phyloP scores from a whole-genome alignment of 2,113 vertebrate genomes.

The Peromyscus leucopus region DNA sequence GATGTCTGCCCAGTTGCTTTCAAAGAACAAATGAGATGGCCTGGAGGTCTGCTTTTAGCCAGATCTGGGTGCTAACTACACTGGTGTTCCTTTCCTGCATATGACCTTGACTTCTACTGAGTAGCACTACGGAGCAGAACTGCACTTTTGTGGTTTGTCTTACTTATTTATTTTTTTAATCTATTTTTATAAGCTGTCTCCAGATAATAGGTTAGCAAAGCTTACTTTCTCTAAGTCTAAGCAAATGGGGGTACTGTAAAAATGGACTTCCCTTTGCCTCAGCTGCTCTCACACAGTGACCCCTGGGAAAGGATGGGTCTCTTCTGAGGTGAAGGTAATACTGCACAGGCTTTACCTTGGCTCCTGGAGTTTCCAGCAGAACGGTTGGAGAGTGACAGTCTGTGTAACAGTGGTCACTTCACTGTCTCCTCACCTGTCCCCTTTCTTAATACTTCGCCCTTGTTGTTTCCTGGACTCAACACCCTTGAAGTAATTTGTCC shows the following conservation, averaged over 20 bases:
- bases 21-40: background rate
- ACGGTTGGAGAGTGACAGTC: background rate
- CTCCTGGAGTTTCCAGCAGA: background rate
- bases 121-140: background rate
- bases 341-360: fast-evolving
- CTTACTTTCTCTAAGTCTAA: background rate
- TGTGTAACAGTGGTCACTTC: background rate
- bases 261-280: background rate
- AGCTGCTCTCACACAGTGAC: background rate
- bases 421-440: background rate
- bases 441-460: background rate
- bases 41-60: background rate
- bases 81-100: background rate
- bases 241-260: background rate
- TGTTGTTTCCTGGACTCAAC: background rate
- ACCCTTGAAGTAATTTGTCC: background rate
- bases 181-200: background rate
- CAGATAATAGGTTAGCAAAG: background rate
- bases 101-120: background rate
- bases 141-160: background rate
- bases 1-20: background rate
- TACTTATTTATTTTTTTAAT: background rate
- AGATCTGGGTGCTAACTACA: background rate
- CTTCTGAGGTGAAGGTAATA: too few relatives aligned
- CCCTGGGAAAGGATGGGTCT: background rate